phyloP scores from a whole-genome alignment of 2,888 invertebrate species.

The Folsomia candida region DNA sequence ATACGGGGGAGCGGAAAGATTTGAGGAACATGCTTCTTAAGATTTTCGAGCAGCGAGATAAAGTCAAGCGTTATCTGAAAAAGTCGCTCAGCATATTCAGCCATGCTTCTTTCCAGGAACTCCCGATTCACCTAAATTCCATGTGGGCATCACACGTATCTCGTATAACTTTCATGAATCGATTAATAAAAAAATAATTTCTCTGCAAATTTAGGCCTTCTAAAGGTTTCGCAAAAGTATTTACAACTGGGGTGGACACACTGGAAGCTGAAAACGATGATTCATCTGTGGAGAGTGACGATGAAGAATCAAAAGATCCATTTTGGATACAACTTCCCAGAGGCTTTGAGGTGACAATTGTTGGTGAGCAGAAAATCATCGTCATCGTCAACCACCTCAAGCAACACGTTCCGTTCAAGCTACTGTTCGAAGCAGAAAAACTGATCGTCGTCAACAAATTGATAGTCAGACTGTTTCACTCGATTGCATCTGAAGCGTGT shows the following conservation, averaged over 20 bases:
- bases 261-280: not conserved
- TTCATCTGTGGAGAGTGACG: not conserved
- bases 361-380: conserved; percentile 4
- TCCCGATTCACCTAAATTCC: too few species aligned
- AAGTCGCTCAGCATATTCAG: conserved; percentile 13
- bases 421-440: conserved; percentile 17
- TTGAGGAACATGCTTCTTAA: conserved; percentile 12
- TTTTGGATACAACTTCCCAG: conserved; percentile 28
- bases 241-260: too few species aligned
- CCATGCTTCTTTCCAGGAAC: conserved; percentile 20
- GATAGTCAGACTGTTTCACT: conserved; percentile 10
- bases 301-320: conserved; percentile 9
- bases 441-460: conserved; percentile 16
- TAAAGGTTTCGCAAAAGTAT: too few species aligned
- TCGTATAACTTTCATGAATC: too few species aligned
- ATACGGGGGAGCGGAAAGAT: conserved; percentile 4
- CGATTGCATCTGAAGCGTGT: conserved; percentile 19
- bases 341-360: conserved; percentile 22
- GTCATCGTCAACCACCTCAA: conserved; percentile 1
- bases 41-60: conserved; percentile 19
- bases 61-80: conserved; percentile 21
- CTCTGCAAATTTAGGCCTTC: too few species aligned
- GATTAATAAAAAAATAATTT: too few species aligned
- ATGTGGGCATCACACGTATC: too few species aligned
- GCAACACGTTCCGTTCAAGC: not conserved